Conservation (phyloP, 2,888 invertebrate species). For the Cremastobaeus sp. region DNA sequence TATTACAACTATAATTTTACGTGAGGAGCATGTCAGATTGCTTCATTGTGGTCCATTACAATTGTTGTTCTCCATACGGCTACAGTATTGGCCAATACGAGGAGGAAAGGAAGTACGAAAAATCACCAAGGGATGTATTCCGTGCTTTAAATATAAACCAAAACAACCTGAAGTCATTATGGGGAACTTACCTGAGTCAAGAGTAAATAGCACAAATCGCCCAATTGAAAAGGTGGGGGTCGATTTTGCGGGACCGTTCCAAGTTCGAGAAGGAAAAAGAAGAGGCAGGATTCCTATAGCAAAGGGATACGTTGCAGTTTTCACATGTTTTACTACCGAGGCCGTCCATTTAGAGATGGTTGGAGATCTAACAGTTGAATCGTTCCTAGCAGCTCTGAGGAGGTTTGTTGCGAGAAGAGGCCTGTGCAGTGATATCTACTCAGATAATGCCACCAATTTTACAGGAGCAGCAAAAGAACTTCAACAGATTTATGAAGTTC, state of each 20-base stretch:
- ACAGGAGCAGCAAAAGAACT: not conserved
- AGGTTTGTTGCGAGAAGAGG: conserved; percentile 50
- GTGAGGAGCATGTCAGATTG: conserved; percentile 7
- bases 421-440: conserved; percentile 27
- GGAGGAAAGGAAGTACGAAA: conserved; percentile 43
- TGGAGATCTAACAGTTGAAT: conserved; percentile 39
- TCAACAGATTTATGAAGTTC: not conserved
- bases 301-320: conserved; percentile 62
- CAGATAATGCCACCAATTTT: conserved; percentile 45
- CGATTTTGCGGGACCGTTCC: conserved; percentile 58
- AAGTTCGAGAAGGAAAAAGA: conserved; percentile 33
- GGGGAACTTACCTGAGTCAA: not conserved
- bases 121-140: conserved; percentile 15
- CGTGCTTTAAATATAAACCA: conserved; percentile 43
- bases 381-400: conserved; percentile 40
- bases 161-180: not conserved
- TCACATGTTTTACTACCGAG: conserved; percentile 61
- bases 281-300: conserved; percentile 23
- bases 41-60: not conserved
- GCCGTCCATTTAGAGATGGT: conserved; percentile 55
- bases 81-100: not conserved
- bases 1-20: conserved; percentile 21
- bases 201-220: not conserved
- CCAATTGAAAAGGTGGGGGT: conserved; percentile 16
- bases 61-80: not conserved